These are phyloP conservation scores for Fopius arisanus DNA, from an alignment of 1,140 invertebrate genomes.

Conservation along the genomic window DNA sequence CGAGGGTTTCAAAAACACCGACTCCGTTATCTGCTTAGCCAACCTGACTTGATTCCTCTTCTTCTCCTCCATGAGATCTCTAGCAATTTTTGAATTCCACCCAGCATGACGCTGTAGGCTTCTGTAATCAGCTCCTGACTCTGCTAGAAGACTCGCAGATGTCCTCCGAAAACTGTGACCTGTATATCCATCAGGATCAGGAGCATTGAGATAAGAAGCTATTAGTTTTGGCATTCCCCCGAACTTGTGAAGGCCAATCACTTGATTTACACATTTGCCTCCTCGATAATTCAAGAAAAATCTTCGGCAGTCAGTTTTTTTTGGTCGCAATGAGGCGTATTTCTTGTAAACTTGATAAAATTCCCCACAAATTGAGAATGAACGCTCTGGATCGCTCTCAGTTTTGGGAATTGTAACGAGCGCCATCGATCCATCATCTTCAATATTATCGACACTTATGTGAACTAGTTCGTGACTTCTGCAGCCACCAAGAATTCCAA, in stretches of 20 bases:
- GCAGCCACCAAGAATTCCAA: conserved; percentile 34
- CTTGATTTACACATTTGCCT: conserved; percentile 42
- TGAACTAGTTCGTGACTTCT: conserved; percentile 25
- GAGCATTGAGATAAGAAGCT: conserved; percentile 7
- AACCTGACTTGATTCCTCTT: neutral
- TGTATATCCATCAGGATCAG: neutral
- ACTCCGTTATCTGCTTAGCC: neutral
- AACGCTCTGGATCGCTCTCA: conserved; percentile 23
- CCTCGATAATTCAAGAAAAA: conserved; percentile 46
- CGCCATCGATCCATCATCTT: conserved; percentile 20
- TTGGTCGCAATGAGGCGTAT: conserved; percentile 32
- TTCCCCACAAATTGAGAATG: conserved; percentile 29
- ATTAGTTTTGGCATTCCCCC: conserved; percentile 31
- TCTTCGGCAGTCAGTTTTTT: neutral
- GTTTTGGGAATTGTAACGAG: conserved; percentile 26
- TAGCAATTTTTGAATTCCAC: neutral
- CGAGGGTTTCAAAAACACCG: neutral
- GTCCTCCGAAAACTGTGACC: neutral
- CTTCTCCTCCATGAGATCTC: neutral
- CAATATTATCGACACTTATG: conserved; percentile 28
- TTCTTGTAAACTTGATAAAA: conserved; percentile 35
- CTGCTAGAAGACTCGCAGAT: neutral
- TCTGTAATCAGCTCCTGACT: neutral
- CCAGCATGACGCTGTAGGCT: neutral
- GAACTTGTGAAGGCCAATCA: conserved; percentile 37